Conservation (phyloP, 92 coral and sea anemone species). For the Zoanthus sansibaricus region DNA sequence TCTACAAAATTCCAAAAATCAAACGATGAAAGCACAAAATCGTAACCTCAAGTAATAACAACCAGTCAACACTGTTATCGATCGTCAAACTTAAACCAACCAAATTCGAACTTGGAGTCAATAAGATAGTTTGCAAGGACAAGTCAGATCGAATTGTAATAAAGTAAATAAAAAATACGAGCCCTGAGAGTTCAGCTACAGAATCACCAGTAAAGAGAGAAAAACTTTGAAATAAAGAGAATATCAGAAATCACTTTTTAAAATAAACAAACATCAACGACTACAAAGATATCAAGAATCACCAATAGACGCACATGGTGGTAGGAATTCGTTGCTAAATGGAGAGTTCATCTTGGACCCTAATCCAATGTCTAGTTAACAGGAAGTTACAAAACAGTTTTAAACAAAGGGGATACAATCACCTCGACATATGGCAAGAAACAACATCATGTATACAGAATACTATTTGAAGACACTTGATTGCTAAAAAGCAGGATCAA, state of each 20-base stretch:
- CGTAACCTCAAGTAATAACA: neutral
- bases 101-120: neutral
- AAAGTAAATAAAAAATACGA: no score
- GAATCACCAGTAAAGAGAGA: no score
- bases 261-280: neutral
- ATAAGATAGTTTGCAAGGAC: no score
- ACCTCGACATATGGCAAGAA: neutral
- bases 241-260: no score
- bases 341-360: neutral
- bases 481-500: no score
- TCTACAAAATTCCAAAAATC: conserved; percentile 52
- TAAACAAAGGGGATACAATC: neutral
- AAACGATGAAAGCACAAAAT: neutral
- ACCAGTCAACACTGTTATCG: no score
- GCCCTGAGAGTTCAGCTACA: no score
- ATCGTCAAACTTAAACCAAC: neutral
- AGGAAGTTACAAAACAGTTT: neutral
- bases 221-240: no score
- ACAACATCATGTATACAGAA: neutral
- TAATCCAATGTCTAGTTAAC: neutral
- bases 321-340: neutral
- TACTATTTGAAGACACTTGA: no score
- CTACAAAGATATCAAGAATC: neutral
- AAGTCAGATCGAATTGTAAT: no score
- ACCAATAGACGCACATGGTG: neutral